Evolutionary conservation across 2,888 invertebrate species (phyloP), one percentile per base, ranked within the genome.

Genomic region (Terebella lapidaria): DNA sequence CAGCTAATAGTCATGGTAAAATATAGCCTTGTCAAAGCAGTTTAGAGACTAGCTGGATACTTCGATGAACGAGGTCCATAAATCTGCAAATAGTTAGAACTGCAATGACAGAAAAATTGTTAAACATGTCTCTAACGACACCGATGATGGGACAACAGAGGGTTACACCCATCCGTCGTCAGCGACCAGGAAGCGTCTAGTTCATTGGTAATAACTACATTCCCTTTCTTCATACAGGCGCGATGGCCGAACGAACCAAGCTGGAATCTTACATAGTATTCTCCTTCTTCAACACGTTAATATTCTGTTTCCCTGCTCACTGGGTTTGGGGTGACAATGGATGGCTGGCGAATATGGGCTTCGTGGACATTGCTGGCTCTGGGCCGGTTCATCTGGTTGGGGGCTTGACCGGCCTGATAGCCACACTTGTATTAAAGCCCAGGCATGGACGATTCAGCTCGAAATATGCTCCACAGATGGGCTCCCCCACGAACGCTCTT

Each of bases 281-380:
- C 63, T 77, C 76, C 0, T 66, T 74, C 46, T 56, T 74, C 22
- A 76, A 76, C 61, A 77, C 76, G 0, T 53, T 76, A 5, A 70
- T 75, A 3, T 77, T 73, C 63, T 77, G 78, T 45, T 73, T 80
- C 22, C 81, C 81, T 0, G 80, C 81, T 2, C 81, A 81, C 65
- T 81, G 81, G 81, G 72, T 78, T 3, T 81, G 80, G 80, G 75
- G 72, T 15, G 47, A 65, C 28, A 73, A 77, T 55, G 81, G 81
- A 1, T 76, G 72, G 58, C 70, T 75, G 60, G 64, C 67, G 45
- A 63, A 65, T 26, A 46, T 71, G 54, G 72, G 73, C 2, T 70
- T 71, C 53, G 68, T 75, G 27, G 75, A 75, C 64, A 71, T 75
- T 26, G 77, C 78, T 1, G 80, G 80, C 2, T 74, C 77, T 57